Percentiles rank a stretch among this genome's conserved stretches.
Conservation (phyloP, 2,888 invertebrate genomes). For the Spilarctia lutea region DNA sequence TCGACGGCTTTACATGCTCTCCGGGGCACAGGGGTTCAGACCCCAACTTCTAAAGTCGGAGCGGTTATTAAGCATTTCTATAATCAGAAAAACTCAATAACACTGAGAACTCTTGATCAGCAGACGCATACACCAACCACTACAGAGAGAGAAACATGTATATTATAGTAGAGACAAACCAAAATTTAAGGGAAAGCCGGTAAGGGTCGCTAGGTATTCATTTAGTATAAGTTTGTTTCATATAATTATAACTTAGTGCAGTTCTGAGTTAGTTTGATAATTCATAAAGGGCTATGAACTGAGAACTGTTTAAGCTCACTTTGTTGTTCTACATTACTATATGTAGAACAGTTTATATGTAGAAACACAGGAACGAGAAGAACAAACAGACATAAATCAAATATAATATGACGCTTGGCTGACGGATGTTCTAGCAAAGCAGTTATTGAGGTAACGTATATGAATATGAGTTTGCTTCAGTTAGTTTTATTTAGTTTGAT, state of each 20-base stretch:
- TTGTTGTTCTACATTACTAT: not conserved
- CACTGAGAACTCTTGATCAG: too few species aligned
- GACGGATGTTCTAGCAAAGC: conserved; percentile 35
- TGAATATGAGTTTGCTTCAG: not conserved
- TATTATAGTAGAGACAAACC: too few species aligned
- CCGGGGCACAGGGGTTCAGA: too few species aligned
- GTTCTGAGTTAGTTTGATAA: not conserved
- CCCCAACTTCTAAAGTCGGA: too few species aligned
- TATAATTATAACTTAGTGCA: not conserved
- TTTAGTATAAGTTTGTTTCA: not conserved
- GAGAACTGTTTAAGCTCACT: not conserved
- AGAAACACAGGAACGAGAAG: conserved; percentile 2
- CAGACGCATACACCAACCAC: too few species aligned
- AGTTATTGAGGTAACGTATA: not conserved
- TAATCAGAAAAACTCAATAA: too few species aligned
- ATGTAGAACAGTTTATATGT: not conserved
- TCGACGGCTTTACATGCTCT: too few species aligned
- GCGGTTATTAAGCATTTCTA: too few species aligned
- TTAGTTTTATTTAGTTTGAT: not conserved
- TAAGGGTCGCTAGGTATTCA: not conserved
- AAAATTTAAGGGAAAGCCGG: too few species aligned
- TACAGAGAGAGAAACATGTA: too few species aligned
- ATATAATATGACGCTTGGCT: conserved; percentile 35
- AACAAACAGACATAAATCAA: conserved; percentile 44
- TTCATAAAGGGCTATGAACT: not conserved